phyloP scores from a whole-genome alignment of 2,113 vertebrate genomes.

The Hirundichthys speculiger region DNA sequence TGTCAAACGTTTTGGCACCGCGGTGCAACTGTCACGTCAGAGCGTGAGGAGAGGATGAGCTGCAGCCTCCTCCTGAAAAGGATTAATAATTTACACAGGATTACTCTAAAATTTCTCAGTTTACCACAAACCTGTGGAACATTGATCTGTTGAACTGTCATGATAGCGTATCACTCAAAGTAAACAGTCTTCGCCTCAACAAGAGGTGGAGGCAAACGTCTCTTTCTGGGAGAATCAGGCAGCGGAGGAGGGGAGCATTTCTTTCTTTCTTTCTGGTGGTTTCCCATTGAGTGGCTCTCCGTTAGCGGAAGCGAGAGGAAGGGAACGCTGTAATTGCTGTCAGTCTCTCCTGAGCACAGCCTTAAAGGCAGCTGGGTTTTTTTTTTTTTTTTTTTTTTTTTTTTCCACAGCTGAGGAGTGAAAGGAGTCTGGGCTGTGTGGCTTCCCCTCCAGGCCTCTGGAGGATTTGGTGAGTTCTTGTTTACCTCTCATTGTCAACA shows the following conservation, averaged over 20 bases:
- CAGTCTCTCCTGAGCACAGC: slow-evolving; percentile 78
- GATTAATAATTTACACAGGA: slow-evolving; percentile 76
- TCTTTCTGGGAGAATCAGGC: slow-evolving; percentile 59
- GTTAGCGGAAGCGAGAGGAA: slow-evolving; percentile 32
- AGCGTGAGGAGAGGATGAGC: slow-evolving; percentile 60
- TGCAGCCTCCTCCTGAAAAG: slow-evolving; percentile 59
- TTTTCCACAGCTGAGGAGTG: slow-evolving; percentile 64
- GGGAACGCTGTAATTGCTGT: slow-evolving; percentile 83
- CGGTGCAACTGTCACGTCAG: slow-evolving; percentile 68
- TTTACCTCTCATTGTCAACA: slow-evolving; percentile 84
- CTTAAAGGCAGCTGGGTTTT: slow-evolving; percentile 72
- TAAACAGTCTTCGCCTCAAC: slow-evolving; percentile 66
- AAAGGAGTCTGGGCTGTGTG: slow-evolving; percentile 72
- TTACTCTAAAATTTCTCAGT: slow-evolving; percentile 68
- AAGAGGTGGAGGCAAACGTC: slow-evolving; percentile 71
- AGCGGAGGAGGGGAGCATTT: slow-evolving; percentile 45
- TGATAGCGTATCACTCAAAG: slow-evolving; percentile 77
- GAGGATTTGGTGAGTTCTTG: slow-evolving; percentile 78
- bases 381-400: too few relatives aligned
- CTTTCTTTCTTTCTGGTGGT: slow-evolving; percentile 69
- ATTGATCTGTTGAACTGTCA: slow-evolving; percentile 78
- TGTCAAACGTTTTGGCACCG: slow-evolving; percentile 74
- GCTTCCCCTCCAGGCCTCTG: slow-evolving; percentile 76
- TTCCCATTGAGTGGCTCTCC: slow-evolving; percentile 71
- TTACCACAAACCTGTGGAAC: slow-evolving; percentile 71